Evolutionary conservation across 2,888 invertebrate species (phyloP).

Genomic region (Dastarcus helophoroides): DNA sequence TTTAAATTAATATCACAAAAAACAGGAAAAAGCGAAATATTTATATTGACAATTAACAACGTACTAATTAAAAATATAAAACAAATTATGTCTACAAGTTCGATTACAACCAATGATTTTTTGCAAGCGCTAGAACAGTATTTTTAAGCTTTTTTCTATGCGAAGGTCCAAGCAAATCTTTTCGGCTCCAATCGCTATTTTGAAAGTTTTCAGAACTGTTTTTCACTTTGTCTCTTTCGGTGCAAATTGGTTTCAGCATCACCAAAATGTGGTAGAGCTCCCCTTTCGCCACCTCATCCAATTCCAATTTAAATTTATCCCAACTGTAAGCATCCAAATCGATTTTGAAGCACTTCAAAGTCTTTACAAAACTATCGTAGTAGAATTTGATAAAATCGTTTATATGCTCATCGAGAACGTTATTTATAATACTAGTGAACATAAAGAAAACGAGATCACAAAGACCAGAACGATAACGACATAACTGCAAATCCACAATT

Average conservation of each 20-base stretch:
- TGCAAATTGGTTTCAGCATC: constrained; percentile 41
- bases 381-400: constrained; percentile 43
- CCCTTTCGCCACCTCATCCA: constrained; percentile 34
- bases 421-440: constrained; percentile 40
- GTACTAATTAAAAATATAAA: too few relatives aligned
- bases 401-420: constrained; percentile 36
- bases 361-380: constrained; percentile 38
- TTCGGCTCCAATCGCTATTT: constrained; percentile 31
- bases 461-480: constrained; percentile 39
- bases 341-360: constrained; percentile 33
- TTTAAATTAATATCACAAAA: too few relatives aligned
- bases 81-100: too few relatives aligned
- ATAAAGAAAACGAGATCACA: constrained; percentile 47
- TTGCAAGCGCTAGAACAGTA: constrained; percentile 28
- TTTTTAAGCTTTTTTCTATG: constrained; percentile 31
- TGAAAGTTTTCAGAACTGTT: constrained; percentile 37
- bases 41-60: too few relatives aligned
- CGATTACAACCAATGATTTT: constrained; percentile 31
- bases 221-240: constrained; percentile 37
- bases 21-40: too few relatives aligned
- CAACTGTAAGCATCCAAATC: constrained; percentile 32
- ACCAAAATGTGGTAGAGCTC: constrained; percentile 40
- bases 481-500: constrained; percentile 49
- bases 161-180: constrained; percentile 30
- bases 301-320: constrained; percentile 36